A percentile compares a stretch with the other conserved stretches of the same genome.
These are phyloP conservation scores for Hoplodrina blanda DNA, from an alignment of 2,888 invertebrate genomes.

Conservation along the genomic window DNA sequence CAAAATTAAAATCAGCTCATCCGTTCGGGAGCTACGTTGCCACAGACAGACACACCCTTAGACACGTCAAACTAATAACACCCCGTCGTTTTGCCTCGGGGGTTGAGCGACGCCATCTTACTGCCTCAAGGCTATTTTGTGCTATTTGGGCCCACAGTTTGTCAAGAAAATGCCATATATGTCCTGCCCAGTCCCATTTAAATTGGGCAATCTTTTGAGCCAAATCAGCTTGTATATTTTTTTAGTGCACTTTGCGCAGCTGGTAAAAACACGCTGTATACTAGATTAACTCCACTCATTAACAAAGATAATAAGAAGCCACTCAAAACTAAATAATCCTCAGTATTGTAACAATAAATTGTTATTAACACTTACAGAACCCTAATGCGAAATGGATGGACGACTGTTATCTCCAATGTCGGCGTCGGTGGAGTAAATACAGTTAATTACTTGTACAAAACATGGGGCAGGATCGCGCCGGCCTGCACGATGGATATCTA, in stretches of 20 bases:
- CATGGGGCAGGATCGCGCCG: constrained; percentile 32
- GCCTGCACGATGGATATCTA: constrained; percentile 57
- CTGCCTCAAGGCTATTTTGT: too few species aligned
- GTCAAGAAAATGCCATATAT: too few species aligned
- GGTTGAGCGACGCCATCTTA: too few species aligned
- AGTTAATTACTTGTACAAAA: constrained; percentile 43
- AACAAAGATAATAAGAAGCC: constrained; percentile 15
- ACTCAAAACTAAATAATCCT: constrained; percentile 29
- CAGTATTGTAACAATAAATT: constrained; percentile 24
- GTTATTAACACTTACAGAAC: constrained; percentile 49
- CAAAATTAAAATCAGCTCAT: too few species aligned
- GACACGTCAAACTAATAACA: too few species aligned
- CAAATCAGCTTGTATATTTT: too few species aligned
- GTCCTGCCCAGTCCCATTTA: too few species aligned
- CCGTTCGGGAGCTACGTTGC: too few species aligned
- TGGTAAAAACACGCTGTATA: constrained; percentile 1
- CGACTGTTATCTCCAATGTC: constrained; percentile 40
- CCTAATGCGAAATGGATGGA: constrained; percentile 53
- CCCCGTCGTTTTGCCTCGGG: too few species aligned
- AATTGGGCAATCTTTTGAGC: too few species aligned
- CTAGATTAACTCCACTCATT: constrained; percentile 7
- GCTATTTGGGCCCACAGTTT: too few species aligned
- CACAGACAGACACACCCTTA: too few species aligned
- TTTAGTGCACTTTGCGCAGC: not conserved
- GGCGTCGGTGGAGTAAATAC: constrained; percentile 13